A percentile compares a stretch with the other conserved stretches of the same genome.
These are phyloP conservation scores for Xiphorhynchus elegans DNA, from an alignment of 2,113 vertebrate species.

Conservation along the genomic window DNA sequence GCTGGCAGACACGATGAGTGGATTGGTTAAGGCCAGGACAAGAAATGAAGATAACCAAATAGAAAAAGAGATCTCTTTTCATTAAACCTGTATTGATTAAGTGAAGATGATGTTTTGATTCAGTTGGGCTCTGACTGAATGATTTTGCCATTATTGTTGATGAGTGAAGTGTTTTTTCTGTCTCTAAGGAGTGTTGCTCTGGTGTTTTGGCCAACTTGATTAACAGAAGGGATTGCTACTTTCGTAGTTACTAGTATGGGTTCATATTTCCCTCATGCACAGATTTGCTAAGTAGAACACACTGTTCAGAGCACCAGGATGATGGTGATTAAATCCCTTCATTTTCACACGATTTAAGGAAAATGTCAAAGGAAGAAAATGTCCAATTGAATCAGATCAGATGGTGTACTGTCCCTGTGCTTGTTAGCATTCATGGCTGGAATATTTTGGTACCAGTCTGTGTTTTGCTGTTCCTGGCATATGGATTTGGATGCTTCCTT, in stretches of 20 bases:
- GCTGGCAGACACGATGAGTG: not conserved
- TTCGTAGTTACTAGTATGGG: not conserved
- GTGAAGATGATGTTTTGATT: not conserved
- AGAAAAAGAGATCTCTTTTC: not conserved
- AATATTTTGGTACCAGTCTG: not conserved
- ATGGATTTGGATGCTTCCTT: not conserved
- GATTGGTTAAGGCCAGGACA: not conserved
- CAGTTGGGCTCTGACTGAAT: not conserved
- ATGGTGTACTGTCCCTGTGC: not conserved
- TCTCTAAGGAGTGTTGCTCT: not conserved
- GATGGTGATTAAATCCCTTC: not conserved
- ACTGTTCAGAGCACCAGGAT: not conserved
- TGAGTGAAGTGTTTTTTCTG: not conserved
- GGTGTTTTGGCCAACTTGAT: not conserved
- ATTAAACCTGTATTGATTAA: not conserved
- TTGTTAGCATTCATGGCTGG: not conserved
- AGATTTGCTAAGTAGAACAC: not conserved
- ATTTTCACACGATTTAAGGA: not conserved
- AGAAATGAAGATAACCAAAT: not conserved
- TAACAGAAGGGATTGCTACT: not conserved
- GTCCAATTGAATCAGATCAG: not conserved
- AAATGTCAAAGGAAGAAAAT: constrained; percentile 19
- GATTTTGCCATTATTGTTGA: not conserved
- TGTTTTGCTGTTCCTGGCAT: not conserved
- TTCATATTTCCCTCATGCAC: not conserved